Evolutionary conservation across 1,140 invertebrate genomes (phyloP).

Genomic region (Macrotrachela quadricornifera): DNA sequence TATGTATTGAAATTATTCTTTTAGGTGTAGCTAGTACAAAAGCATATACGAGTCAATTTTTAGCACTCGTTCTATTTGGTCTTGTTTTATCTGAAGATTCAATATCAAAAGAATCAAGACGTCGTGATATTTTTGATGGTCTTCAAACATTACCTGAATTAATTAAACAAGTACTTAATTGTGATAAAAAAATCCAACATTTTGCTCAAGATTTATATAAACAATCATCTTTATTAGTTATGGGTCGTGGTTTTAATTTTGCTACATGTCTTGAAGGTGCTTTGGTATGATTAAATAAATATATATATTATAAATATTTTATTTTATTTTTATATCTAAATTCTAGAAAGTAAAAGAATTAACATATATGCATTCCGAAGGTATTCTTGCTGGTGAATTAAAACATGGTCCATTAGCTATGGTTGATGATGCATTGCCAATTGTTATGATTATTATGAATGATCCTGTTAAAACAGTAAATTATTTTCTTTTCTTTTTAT

Average conservation of each 20-base stretch:
- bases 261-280: slow-evolving; percentile 95
- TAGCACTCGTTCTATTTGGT: slow-evolving; percentile 93
- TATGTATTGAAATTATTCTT: no score
- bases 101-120: slow-evolving; percentile 61
- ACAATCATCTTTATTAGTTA: slow-evolving; percentile 80
- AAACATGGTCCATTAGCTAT: slow-evolving; percentile 97
- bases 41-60: slow-evolving; percentile 96
- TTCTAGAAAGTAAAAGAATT: slow-evolving; percentile 80
- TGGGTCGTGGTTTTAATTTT: slow-evolving; percentile 95
- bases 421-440: slow-evolving; percentile 87
- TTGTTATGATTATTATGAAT: slow-evolving; percentile 88
- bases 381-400: slow-evolving; percentile 92
- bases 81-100: slow-evolving; percentile 92
- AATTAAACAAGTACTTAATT: slow-evolving; percentile 47
- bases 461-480: slow-evolving; percentile 63
- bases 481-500: no score
- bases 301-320: no score
- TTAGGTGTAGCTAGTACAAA: slow-evolving; percentile 76
- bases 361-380: slow-evolving; percentile 99
- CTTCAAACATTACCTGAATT: slow-evolving; percentile 21
- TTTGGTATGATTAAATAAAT: slow-evolving; percentile 39
- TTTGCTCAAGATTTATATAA: slow-evolving; percentile 73
- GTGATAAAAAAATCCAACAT: slow-evolving; percentile 61
- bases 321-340: slow-evolving; percentile 25
- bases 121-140: slow-evolving; percentile 60